Evolutionary conservation across 2,797 vertebrate species (phyloP), one percentile per base, ranked within the genome.

Genomic region (Pangasius larnaudii): DNA sequence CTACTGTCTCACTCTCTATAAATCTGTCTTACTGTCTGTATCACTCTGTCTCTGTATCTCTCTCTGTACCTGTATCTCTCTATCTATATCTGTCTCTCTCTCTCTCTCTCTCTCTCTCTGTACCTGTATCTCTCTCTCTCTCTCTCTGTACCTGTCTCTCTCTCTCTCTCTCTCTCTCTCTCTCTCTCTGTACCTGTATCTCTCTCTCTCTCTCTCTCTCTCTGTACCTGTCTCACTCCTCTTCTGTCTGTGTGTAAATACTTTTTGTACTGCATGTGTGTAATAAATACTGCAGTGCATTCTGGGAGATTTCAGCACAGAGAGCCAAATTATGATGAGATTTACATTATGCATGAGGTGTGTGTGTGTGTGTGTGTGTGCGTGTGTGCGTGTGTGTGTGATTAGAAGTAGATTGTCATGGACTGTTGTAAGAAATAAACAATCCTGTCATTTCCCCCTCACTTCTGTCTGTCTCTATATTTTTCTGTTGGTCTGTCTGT

Each of bases 151-250:
- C 39, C 24, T 58, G 56, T 58, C 18, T 58, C 16, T 18, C 56
- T 58, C n/a, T n/a, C n/a, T n/a, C n/a, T n/a, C n/a, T n/a, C n/a
- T n/a, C n/a, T n/a, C n/a, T n/a, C n/a, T n/a, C n/a, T 39, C 39
- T 2, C 39, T 39, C 39, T 39, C 36, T 39, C 39, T 39, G 39
- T 2, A 39, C 39, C 39, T 39, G 39, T 39, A 2, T 39, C 39
- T 2, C 39, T 39, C 39, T 39, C 39, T 39, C 39, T 39, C 39
- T 39, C 39, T 39, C 39, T 39, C 39, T 39, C 39, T 39, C 39
- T 39, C 39, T 49, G 0, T 67, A 5, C 19, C 33, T 49, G 3
- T 61, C 22, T 90, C 89, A 90, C 94, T 93, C 93, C 92, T 91
- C 92, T 88, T 72, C 2, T 22, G 30, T 78, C 36, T 63, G 3